Evolutionary conservation across 2,797 vertebrate genomes (phyloP), one percentile per base, ranked within the genome.

Genomic region (Pangasius larnaudii): DNA sequence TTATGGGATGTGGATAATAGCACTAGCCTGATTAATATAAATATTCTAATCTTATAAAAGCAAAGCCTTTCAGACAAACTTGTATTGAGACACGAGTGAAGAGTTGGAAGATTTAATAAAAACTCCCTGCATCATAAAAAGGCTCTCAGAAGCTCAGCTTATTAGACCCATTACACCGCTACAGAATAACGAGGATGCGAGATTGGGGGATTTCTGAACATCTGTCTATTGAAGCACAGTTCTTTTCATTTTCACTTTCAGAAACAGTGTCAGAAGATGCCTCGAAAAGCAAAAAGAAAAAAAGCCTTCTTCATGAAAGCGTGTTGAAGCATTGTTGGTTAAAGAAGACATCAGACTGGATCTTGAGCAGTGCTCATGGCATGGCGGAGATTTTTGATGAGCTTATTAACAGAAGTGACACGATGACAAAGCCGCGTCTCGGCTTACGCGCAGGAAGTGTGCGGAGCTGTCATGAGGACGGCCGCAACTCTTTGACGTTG

Each of bases 221-320:
- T 83, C 82, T 36, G 63, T 1, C 63, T 84, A 51, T 36, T 53
- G 30, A 84, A 53, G 46, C 49, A 0, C 1, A 13, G 9, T 36
- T 84, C 46, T 69, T 84, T 84, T 69, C n/a, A 84, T 84, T 69
- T 84, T 6, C n/a, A 7, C 82, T 69, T 53, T 84, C 11, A 42
- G 18, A 81, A 42, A 24, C 36, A 61, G 19, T 11, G 24, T 83
- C 24, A 65, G 80, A 81, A 61, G 36, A 81, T 61, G 56, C n/a
- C 7, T 46, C 2, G 1, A 19, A 18, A 65, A 46, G 39, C 27
- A 27, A 30, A 14, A 30, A 18, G 18, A 9, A 18, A 58, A 36
- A 59, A 80, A 36, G 53, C 30, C 58, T 16, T 19, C 39, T 82
- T 63, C 39, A 46, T 82, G 63, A 82, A 82, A 63, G 80, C 14